Evolutionary conservation across 2,797 vertebrate species (phyloP).

Genomic region (Diceros bicornis): DNA sequence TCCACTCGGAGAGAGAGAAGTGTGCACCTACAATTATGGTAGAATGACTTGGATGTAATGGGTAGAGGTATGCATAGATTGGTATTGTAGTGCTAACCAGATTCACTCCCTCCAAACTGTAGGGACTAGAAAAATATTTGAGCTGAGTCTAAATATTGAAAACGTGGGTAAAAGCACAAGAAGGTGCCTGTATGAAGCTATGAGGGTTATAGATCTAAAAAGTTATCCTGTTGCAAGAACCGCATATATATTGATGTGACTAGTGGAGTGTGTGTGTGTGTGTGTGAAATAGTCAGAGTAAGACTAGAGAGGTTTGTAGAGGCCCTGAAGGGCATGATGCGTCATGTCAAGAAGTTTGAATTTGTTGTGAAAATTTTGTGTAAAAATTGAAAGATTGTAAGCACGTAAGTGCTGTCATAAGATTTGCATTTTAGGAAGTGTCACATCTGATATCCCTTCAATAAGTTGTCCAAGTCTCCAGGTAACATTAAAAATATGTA

Average conservation of each 20-base stretch:
- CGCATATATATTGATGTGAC: not conserved
- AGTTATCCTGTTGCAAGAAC: not conserved
- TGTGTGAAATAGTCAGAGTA: not conserved
- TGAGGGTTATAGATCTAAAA: not conserved
- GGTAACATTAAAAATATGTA: conserved; percentile 5
- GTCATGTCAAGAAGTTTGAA: not conserved
- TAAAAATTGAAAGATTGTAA: not conserved
- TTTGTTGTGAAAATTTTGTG: conserved; percentile 25
- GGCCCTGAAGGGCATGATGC: not conserved
- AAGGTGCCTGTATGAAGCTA: not conserved
- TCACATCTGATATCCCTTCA: not conserved
- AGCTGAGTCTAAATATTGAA: not conserved
- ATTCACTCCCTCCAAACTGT: not conserved
- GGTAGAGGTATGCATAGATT: not conserved
- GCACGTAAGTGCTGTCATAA: not conserved
- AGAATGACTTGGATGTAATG: not conserved
- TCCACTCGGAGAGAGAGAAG: not conserved
- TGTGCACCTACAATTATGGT: not conserved
- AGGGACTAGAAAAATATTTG: not conserved
- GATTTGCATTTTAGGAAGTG: not conserved
- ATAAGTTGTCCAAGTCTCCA: not conserved
- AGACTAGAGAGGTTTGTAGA: not conserved
- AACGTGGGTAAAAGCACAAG: not conserved
- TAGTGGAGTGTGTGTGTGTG: not conserved
- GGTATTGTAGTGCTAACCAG: not conserved